A percentile compares a stretch with the other conserved stretches of the same genome.
Evolutionary conservation across 1,140 invertebrate genomes (phyloP).

Genomic region (Aphaenogaster floridana): DNA sequence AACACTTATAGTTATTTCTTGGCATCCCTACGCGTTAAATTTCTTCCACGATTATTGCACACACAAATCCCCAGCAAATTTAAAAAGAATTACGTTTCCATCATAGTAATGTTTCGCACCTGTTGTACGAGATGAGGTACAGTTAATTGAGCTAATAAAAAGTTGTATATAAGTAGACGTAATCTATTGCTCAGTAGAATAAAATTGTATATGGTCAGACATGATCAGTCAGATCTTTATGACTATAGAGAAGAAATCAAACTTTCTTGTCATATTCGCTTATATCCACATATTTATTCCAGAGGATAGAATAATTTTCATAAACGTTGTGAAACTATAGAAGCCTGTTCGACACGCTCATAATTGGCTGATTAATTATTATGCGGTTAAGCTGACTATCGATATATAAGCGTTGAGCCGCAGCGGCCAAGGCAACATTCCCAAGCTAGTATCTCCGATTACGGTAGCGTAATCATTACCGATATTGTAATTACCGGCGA

Average conservation of each 20-base stretch:
- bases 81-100: neutral
- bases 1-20: neutral
- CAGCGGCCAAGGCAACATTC: constrained; percentile 29
- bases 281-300: neutral
- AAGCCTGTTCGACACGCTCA: neutral
- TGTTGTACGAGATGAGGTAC: neutral
- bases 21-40: neutral
- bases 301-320: neutral
- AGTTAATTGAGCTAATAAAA: neutral
- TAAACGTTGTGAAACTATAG: neutral
- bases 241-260: neutral
- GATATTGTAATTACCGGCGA: constrained; percentile 54
- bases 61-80: neutral
- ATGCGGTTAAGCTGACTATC: constrained; percentile 50
- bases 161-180: neutral
- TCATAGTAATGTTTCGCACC: neutral
- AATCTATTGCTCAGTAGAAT: constrained; percentile 25
- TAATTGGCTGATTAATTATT: constrained; percentile 53
- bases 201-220: constrained; percentile 6
- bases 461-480: constrained; percentile 42
- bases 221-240: neutral
- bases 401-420: constrained; percentile 24
- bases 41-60: neutral
- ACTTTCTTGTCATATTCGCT: neutral
- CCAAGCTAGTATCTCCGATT: constrained; percentile 35